phyloP scores from a whole-genome alignment of 2,797 vertebrate species.

The Rhyacichthys aspro region DNA sequence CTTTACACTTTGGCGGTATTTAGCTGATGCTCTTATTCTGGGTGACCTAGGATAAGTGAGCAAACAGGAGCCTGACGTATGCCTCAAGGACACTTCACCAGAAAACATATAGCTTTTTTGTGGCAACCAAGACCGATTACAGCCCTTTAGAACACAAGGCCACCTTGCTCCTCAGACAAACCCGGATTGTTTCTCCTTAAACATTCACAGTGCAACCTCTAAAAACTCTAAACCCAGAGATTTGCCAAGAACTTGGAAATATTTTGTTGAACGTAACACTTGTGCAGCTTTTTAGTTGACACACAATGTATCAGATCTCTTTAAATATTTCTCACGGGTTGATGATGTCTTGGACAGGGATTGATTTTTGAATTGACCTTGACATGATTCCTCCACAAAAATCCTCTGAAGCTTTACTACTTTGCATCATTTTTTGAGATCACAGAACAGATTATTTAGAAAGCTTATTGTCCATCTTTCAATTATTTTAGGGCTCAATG shows the following conservation, averaged over 20 bases:
- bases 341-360: slow-evolving; percentile 60
- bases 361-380: slow-evolving; percentile 68
- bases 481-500: no score
- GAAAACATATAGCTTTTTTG: slow-evolving; percentile 13
- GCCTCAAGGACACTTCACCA: slow-evolving; percentile 40
- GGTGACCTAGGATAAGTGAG: slow-evolving; percentile 27
- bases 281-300: slow-evolving; percentile 16
- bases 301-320: slow-evolving; percentile 47
- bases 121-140: slow-evolving; percentile 22
- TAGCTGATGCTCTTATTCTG: slow-evolving; percentile 33
- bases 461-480: no score
- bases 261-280: slow-evolving; percentile 12
- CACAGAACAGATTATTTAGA: no score
- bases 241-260: slow-evolving; percentile 17
- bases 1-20: slow-evolving; percentile 52
- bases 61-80: slow-evolving; percentile 2
- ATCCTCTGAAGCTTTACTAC: slow-evolving; percentile 34
- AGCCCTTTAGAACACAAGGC: slow-evolving; percentile 23
- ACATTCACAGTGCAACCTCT: slow-evolving; percentile 10
- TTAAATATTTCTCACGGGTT: slow-evolving; percentile 35
- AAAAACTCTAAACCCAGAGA: slow-evolving; percentile 5
- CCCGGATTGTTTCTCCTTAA: slow-evolving; percentile 13
- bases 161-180: slow-evolving; percentile 8
- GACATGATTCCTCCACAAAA: slow-evolving; percentile 48
- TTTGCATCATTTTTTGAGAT: no score